phyloP scores from a whole-genome alignment of 2,113 vertebrate species.

The Noctilio leporinus region DNA sequence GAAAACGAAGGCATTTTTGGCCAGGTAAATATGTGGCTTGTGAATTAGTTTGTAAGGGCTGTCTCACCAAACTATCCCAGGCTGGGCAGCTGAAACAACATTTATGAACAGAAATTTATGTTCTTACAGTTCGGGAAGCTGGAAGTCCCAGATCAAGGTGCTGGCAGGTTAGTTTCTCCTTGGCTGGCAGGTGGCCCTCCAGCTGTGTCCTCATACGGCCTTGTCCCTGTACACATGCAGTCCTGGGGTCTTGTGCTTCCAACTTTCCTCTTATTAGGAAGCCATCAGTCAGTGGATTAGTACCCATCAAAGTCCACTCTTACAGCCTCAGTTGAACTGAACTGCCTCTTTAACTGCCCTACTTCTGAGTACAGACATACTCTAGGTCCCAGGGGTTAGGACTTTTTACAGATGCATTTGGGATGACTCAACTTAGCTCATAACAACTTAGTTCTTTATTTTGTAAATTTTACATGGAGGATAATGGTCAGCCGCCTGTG shows the following conservation, averaged over 20 bases:
- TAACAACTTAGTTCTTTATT: background rate
- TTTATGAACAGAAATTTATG: background rate
- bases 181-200: background rate
- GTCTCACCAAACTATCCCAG: background rate
- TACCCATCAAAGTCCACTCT: no score
- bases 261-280: background rate
- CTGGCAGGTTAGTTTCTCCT: background rate
- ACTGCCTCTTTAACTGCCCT: background rate
- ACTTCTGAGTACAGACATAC: background rate
- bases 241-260: background rate
- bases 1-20: background rate
- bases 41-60: background rate
- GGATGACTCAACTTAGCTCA: background rate
- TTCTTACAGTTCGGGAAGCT: background rate
- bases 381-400: background rate
- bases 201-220: accelerated
- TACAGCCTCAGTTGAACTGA: background rate
- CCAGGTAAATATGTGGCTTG: background rate
- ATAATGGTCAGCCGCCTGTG: background rate
- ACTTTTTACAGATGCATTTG: background rate
- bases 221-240: accelerated
- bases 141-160: background rate
- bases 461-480: background rate
- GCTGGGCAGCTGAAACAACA: background rate
- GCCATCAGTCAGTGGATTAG: background rate